Conservation (phyloP, 2,113 vertebrate species). For the Falcunculus frontatus region DNA sequence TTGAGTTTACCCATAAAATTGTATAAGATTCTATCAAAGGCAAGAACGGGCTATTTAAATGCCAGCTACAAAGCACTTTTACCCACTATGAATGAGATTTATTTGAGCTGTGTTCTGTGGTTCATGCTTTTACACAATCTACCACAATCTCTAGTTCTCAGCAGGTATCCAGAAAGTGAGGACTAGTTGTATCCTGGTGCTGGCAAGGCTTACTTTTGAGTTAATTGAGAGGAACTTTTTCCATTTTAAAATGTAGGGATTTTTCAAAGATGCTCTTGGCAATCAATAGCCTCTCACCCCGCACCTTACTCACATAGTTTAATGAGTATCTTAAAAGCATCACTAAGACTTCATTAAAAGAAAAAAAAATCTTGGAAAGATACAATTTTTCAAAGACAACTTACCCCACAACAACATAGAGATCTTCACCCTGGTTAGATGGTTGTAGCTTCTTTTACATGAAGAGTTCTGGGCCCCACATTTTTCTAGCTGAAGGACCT, state of each 20-base stretch:
- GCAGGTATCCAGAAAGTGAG: not conserved
- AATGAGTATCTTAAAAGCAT: not conserved
- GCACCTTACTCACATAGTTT: not conserved
- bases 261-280: not conserved
- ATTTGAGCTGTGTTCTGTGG: not conserved
- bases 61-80: not conserved
- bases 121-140: not conserved
- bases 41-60: not conserved
- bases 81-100: constrained; percentile 9
- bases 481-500: not conserved
- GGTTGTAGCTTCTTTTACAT: not conserved
- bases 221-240: not conserved
- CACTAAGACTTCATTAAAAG: not conserved
- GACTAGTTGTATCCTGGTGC: not conserved
- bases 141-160: not conserved
- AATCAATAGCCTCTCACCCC: not conserved
- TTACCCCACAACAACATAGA: not conserved
- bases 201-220: not conserved
- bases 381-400: not conserved
- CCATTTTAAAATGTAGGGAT: not conserved
- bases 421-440: not conserved
- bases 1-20: not conserved
- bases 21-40: not conserved
- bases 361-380: not conserved
- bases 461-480: not conserved